These are phyloP conservation scores for Alloplasta piceator DNA, from an alignment of 2,888 invertebrate species.

Conservation along the genomic window DNA sequence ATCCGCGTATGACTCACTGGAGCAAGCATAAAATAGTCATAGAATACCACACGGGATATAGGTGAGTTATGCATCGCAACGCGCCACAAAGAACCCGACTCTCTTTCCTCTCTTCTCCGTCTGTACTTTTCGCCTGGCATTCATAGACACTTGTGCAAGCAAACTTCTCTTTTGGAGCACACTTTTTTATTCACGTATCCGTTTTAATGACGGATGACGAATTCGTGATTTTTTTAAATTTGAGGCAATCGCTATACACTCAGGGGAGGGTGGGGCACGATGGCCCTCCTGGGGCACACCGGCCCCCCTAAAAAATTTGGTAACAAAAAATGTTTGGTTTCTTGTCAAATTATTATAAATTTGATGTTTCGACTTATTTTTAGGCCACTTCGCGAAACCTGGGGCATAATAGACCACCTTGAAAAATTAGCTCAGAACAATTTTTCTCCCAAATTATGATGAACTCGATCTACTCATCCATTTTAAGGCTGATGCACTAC, in stretches of 20 bases:
- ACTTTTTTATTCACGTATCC: neutral
- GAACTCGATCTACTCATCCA: too few relatives aligned
- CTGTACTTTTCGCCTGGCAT: neutral
- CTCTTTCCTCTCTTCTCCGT: neutral
- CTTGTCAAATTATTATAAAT: too few relatives aligned
- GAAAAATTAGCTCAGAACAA: too few relatives aligned
- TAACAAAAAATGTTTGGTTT: too few relatives aligned
- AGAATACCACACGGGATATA: slow-evolving; percentile 54
- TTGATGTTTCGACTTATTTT: too few relatives aligned
- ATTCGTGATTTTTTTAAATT: neutral
- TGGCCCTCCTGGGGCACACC: too few relatives aligned
- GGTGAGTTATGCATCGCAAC: slow-evolving; percentile 70
- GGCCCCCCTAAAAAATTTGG: too few relatives aligned
- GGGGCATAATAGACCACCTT: too few relatives aligned
- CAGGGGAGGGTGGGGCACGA: too few relatives aligned
- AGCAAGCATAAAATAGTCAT: slow-evolving; percentile 79
- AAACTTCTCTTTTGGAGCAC: slow-evolving; percentile 2
- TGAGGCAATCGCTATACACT: neutral
- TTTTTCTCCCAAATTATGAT: too few relatives aligned
- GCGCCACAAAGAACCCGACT: slow-evolving; percentile 35
- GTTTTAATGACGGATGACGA: slow-evolving; percentile 2
- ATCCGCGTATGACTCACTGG: slow-evolving; percentile 78
- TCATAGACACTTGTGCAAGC: slow-evolving; percentile 20
- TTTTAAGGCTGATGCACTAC: too few relatives aligned
- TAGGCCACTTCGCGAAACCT: too few relatives aligned